These are phyloP conservation scores for Muscicapa striata DNA, from an alignment of 2,797 vertebrate genomes.

Conservation along the genomic window DNA sequence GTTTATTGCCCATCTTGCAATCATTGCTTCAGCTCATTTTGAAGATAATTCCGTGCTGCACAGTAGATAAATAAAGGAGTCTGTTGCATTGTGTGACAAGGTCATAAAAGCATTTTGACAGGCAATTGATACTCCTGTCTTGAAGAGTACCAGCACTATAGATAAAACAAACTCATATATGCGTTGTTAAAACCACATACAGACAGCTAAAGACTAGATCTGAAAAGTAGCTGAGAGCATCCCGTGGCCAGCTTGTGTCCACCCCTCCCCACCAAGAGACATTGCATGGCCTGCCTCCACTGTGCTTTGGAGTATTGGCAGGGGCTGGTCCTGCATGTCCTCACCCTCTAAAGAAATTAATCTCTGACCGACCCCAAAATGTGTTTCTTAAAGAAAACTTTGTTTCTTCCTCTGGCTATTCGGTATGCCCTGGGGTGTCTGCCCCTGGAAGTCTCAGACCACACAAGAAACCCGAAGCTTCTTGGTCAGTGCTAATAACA, in stretches of 20 bases:
- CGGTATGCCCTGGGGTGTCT: neutral
- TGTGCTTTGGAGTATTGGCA: neutral
- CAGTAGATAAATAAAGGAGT: neutral
- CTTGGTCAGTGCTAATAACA: neutral
- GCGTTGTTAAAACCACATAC: rapidly evolving
- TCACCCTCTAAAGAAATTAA: neutral
- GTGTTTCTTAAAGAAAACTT: neutral
- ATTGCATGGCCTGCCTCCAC: neutral
- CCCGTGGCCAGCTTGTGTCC: neutral
- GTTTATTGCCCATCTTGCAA: neutral
- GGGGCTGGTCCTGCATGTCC: no score
- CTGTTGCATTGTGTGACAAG: neutral
- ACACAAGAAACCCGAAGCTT: neutral
- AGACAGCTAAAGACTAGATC: neutral
- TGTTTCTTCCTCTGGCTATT: neutral
- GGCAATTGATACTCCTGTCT: neutral
- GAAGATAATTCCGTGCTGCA: neutral
- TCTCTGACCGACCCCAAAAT: neutral
- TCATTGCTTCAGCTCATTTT: neutral
- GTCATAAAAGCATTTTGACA: slow-evolving; percentile 3
- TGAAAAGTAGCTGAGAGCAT: neutral
- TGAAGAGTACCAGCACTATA: neutral
- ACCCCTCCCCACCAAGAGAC: neutral
- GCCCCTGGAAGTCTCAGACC: neutral
- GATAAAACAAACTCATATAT: neutral